phyloP scores from a whole-genome alignment of 1,140 invertebrate species.

The Cephus cinctus region DNA sequence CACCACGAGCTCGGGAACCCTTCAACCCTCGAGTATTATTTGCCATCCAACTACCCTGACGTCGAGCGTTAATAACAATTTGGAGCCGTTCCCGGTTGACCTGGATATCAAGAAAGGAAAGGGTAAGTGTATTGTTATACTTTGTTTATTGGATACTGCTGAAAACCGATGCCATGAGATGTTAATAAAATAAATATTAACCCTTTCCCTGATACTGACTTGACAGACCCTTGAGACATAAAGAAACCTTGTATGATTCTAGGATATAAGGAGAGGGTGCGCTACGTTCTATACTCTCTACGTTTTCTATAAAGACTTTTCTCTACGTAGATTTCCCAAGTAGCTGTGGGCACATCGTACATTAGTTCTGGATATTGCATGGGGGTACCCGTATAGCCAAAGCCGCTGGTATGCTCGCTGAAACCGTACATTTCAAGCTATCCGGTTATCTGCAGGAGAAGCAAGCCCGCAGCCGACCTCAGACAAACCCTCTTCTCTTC shows the following conservation, averaged over 20 bases:
- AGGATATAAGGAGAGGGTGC: too few relatives aligned
- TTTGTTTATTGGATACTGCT: too few relatives aligned
- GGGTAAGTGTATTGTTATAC: constrained; percentile 37
- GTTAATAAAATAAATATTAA: too few relatives aligned
- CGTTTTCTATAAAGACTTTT: too few relatives aligned
- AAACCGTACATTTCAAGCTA: constrained; percentile 43
- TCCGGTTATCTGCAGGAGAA: constrained; percentile 42
- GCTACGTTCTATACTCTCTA: too few relatives aligned
- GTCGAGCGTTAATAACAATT: constrained; percentile 24
- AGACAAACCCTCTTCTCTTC: constrained; percentile 25
- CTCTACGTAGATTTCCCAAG: constrained; percentile 3
- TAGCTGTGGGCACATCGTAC: constrained; percentile 31
- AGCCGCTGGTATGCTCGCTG: constrained; percentile 28
- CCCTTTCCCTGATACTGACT: too few relatives aligned
- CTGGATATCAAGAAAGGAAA: constrained; percentile 41
- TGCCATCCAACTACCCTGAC: constrained; percentile 29
- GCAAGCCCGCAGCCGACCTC: constrained; percentile 44
- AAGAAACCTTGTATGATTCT: too few relatives aligned
- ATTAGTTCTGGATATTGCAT: constrained; percentile 43
- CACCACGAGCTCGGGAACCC: background rate
- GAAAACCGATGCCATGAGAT: too few relatives aligned
- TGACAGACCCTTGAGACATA: too few relatives aligned
- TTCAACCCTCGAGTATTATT: constrained; percentile 32
- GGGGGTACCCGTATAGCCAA: constrained; percentile 45
- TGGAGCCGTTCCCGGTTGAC: constrained; percentile 30